Base-by-base conservation (phyloP, 2,113 vertebrate genomes). In the Myotis yumanensis region DNA sequence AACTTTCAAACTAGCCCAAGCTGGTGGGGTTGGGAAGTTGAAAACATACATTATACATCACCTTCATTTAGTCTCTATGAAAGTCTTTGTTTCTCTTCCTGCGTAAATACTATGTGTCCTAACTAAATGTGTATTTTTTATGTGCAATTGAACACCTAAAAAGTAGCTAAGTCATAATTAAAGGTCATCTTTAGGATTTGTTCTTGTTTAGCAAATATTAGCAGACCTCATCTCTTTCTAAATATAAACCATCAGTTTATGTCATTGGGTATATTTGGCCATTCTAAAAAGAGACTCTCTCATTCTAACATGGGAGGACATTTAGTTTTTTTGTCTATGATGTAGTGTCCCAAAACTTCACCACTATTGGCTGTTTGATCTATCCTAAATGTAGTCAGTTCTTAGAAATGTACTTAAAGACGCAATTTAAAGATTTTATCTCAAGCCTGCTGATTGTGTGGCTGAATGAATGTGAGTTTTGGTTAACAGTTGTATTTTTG, bases 381-480 rank as follows among this genome's bases (percentile, higher is more conserved):
- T 95, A 52, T 94, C 91, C 97, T 97, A 97, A 97, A 95, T 97
- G 93, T 96, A 97, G 96, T 92, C 72, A 94, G 16, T 92, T 95
- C 87, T 97, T 97, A 86, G 82, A 95, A 86, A 71, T 92, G 77
- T 90, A 79, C 22, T 95, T 32, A 81, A 66, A 82, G 81, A 84
- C 32, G 17, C 62, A 69, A 1, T 64, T 54, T 64, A 64, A 89
- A 75, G 37, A 43, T 94, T 76, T 87, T 77, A 18, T 57, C 52
- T 88, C 30, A 37, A 62, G 52, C 11, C 76, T 91, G 37, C 37
- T 37, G 54, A 57, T 32, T 40, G 66, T 79, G 79, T 72, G n/a
- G 3, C 35, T 46, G 28, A 48, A 72, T 88, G 62, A 86, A 35
- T 52, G 4, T 7, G 18, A 48, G 16, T 62, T 93, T 23, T 18